These are phyloP conservation scores for Ophioninae sp. DNA, from an alignment of 2,888 invertebrate species.

Conservation along the genomic window DNA sequence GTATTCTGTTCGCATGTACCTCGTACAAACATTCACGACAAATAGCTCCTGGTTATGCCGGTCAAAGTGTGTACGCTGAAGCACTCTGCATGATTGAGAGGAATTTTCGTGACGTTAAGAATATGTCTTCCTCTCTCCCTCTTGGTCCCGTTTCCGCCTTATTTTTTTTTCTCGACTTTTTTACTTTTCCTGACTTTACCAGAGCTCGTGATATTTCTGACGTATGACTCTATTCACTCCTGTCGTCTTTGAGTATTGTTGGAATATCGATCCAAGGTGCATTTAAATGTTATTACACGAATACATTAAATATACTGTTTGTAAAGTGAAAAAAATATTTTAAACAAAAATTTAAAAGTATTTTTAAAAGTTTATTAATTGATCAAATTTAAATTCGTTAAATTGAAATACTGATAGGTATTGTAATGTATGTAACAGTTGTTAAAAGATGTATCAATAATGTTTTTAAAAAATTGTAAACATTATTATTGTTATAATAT, in stretches of 20 bases:
- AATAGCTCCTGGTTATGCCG: slow-evolving; percentile 53
- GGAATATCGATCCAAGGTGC: slow-evolving; percentile 21
- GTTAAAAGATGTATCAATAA: too few species aligned
- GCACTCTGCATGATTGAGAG: slow-evolving; percentile 60
- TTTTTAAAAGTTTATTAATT: too few species aligned
- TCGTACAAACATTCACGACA: slow-evolving; percentile 48
- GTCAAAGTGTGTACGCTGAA: slow-evolving; percentile 25
- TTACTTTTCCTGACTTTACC: slow-evolving; percentile 4
- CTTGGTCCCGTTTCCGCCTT: slow-evolving; percentile 5
- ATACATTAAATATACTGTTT: too few species aligned
- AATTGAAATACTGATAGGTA: too few species aligned
- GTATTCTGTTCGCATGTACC: slow-evolving; percentile 43
- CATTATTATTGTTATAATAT: too few species aligned
- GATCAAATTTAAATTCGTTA: too few species aligned
- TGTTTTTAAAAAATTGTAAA: too few species aligned
- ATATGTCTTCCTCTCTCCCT: slow-evolving; percentile 22
- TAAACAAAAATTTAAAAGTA: too few species aligned
- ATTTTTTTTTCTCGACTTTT: slow-evolving; percentile 15
- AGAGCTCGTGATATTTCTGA: slow-evolving; percentile 26
- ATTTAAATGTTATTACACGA: not conserved
- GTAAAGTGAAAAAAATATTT: too few species aligned
- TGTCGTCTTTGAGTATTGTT: slow-evolving; percentile 1
- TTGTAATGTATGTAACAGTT: too few species aligned
- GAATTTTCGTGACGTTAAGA: slow-evolving; percentile 56
- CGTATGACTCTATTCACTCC: slow-evolving; percentile 18